Base-by-base conservation (phyloP, 2,888 invertebrate species). In the Melikaiella ostensackeni region DNA sequence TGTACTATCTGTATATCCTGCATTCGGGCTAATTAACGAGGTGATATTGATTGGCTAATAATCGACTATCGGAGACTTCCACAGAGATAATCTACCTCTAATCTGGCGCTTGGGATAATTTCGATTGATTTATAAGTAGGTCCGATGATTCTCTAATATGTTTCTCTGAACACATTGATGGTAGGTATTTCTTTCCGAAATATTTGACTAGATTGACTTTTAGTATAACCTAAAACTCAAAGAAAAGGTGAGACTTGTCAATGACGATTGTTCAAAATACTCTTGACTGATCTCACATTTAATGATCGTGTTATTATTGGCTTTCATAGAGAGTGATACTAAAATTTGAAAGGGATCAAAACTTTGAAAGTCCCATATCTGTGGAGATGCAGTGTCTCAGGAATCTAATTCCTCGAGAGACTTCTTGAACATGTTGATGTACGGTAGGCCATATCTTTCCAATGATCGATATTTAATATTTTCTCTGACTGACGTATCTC, bases 391-490 rank as follows among this genome's bases (percentile, higher is more conserved):
- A n/a, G 11, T 38, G 8, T 19, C 13, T n/a, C 21, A 63, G 21
- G 21, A 38, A 38, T 38, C n/a, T 63, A 24, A 64, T 64, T 64
- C 27, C 27, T 42, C 8, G 35, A 24, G 2, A 42, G 27, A 38
- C 13, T 64, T 64, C 13, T 42, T 21, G 16, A 13, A 27, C 16
- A 38, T 16, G 38, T 64, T 38, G 38, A 13, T 35, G 13, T 4
- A 35, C 11, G 9, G 9, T 63, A 21, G 13, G 35, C 11, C n/a
- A 9, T 4, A 35, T 35, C 13, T 63, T 63, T 35, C 35, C 8
- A 35, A 63, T 19, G 6, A 11, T 35, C 13, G 63, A 35, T 63
- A 63, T 35, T 63, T 63, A 13, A 63, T 63, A 35, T 63, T 63
- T 63, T 21, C 35, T 35, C 11, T 63, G 35, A 63, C 33, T 35